phyloP scores from a whole-genome alignment of 1,140 invertebrate species.

The Achroia grisella region DNA sequence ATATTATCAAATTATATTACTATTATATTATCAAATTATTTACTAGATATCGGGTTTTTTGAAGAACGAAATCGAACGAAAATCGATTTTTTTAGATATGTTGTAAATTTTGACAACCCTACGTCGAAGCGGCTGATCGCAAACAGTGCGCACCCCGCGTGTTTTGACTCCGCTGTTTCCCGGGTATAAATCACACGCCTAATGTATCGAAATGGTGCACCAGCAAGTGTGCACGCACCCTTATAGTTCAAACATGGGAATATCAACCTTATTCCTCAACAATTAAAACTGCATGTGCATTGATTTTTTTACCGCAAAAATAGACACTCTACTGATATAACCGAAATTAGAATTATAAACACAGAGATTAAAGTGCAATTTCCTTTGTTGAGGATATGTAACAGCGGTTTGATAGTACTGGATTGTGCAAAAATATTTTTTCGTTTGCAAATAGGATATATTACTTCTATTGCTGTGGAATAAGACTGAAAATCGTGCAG shows the following conservation, averaged over 20 bases:
- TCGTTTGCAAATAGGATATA: conserved; percentile 5
- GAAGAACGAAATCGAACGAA: too few relatives aligned
- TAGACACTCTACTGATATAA: too few relatives aligned
- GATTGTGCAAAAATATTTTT: conserved; percentile 13
- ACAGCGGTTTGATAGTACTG: conserved; percentile 27
- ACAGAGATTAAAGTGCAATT: conserved; percentile 4
- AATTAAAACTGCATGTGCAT: neutral
- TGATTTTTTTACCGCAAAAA: too few relatives aligned
- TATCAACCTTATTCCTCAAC: conserved; percentile 5
- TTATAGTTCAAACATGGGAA: conserved; percentile 10
- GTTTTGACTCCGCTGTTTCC: conserved; percentile 64
- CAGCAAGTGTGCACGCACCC: conserved; percentile 35
- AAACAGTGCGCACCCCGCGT: conserved; percentile 27
- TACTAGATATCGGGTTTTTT: too few relatives aligned
- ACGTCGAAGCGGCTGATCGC: conserved; percentile 15
- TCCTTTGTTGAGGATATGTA: conserved; percentile 11
- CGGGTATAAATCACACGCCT: conserved; percentile 66
- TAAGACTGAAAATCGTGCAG: conserved; percentile 26
- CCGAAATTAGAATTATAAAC: neutral
- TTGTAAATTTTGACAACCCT: conserved; percentile 20
- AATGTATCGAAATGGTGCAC: conserved; percentile 66
- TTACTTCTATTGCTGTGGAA: neutral
- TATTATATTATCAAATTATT: too few relatives aligned
- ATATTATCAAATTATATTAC: too few relatives aligned
- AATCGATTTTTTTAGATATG: too few relatives aligned